phyloP scores from a whole-genome alignment of 2,797 vertebrate genomes.

The Diceros bicornis region DNA sequence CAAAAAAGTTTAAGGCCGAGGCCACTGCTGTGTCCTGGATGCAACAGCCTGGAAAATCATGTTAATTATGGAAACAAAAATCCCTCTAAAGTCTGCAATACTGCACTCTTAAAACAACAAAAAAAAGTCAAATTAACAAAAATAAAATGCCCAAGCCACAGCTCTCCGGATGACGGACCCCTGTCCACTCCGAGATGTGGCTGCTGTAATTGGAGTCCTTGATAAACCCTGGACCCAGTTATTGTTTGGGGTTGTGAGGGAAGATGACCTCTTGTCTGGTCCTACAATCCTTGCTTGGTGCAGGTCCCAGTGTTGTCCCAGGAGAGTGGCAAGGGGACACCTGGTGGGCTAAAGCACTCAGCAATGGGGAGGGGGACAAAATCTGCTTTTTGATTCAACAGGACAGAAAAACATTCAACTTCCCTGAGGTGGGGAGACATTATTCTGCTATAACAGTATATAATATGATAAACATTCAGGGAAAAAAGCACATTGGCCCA shows the following conservation, averaged over 20 bases:
- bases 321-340: background rate
- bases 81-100: background rate
- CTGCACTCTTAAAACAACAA: background rate
- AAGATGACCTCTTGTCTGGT: background rate
- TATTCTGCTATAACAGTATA: background rate
- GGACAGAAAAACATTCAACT: background rate
- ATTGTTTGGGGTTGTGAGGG: background rate
- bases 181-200: background rate
- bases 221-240: background rate
- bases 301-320: background rate
- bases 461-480: background rate
- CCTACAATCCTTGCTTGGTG: background rate
- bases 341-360: background rate
- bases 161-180: background rate
- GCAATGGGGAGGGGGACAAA: background rate
- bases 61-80: conserved; percentile 54
- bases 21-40: background rate
- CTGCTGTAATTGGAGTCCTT: background rate
- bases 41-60: conserved; percentile 62
- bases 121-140: background rate
- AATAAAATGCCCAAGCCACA: background rate
- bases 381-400: background rate
- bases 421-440: background rate
- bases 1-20: background rate
- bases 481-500: background rate